A percentile compares a stretch with the other conserved stretches of the same genome.
Conservation (phyloP, 2,113 vertebrate genomes). For the Psilopsiagon aurifrons region DNA sequence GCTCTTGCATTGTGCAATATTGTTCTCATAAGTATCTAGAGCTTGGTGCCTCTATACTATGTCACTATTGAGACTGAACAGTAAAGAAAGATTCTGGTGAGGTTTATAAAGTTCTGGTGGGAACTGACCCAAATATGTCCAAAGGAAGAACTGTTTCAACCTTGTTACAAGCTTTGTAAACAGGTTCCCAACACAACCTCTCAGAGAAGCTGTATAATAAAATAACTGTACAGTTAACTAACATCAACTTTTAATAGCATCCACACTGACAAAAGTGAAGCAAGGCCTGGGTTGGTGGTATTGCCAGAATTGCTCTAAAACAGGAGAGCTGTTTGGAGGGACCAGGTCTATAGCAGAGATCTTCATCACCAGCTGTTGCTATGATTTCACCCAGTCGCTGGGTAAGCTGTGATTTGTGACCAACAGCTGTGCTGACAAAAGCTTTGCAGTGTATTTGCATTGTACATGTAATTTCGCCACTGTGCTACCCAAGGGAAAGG, state of each 20-base stretch:
- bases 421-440: neutral
- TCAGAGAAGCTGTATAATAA: neutral
- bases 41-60: neutral
- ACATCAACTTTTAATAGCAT: neutral
- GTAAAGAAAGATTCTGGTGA: neutral
- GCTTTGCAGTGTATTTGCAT: neutral
- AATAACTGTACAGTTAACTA: neutral
- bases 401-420: neutral
- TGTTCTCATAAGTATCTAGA: neutral
- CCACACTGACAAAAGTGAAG: fast-evolving
- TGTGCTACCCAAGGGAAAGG: neutral
- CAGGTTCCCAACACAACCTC: neutral
- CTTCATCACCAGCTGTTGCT: neutral
- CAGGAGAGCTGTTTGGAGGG: fast-evolving
- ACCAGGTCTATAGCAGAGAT: neutral
- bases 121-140: neutral
- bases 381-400: neutral
- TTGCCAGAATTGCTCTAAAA: neutral
- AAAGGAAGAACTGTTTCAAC: neutral
- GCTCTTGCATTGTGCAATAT: neutral
- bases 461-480: neutral
- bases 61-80: neutral
- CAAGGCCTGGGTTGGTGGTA: neutral
- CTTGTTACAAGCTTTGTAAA: neutral
- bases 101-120: neutral